Percentiles rank a stretch among this genome's conserved stretches.
Conservation (phyloP, 1,140 invertebrate genomes). For the Macrobrachium nipponense region DNA sequence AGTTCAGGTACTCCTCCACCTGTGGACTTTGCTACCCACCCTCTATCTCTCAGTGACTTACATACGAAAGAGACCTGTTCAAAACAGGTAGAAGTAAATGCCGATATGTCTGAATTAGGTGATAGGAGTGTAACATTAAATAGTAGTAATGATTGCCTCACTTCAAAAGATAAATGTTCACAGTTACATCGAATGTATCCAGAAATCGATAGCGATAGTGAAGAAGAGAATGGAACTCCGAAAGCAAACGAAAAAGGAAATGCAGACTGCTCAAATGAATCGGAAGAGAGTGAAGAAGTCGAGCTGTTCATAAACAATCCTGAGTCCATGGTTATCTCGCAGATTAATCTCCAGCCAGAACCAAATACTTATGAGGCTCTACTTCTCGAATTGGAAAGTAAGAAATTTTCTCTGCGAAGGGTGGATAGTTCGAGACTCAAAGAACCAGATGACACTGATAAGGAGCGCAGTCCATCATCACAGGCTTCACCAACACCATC, state of each 20-base stretch:
- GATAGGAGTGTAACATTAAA: no score
- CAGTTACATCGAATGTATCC: slow-evolving; percentile 52
- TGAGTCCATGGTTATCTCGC: slow-evolving; percentile 22
- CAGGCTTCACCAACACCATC: no score
- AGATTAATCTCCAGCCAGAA: slow-evolving; percentile 15
- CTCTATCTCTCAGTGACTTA: slow-evolving; percentile 22
- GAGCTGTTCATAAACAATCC: slow-evolving; percentile 52
- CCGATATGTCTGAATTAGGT: not conserved
- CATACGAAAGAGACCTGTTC: not conserved
- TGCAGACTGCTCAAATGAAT: not conserved
- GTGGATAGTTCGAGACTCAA: not conserved
- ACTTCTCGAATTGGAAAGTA: not conserved
- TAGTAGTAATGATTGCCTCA: no score
- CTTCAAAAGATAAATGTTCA: not conserved
- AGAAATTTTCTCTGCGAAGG: not conserved
- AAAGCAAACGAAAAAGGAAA: not conserved
- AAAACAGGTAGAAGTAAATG: not conserved
- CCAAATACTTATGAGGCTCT: not conserved
- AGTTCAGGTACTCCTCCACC: slow-evolving; percentile 26
- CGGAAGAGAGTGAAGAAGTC: slow-evolving; percentile 18
- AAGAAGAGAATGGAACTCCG: not conserved
- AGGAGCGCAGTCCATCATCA: no score
- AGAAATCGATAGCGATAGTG: slow-evolving; percentile 43
- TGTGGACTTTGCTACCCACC: slow-evolving; percentile 44
- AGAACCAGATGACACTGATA: not conserved